Conservation (phyloP, 2,113 vertebrate species). For the Neofelis nebulosa region DNA sequence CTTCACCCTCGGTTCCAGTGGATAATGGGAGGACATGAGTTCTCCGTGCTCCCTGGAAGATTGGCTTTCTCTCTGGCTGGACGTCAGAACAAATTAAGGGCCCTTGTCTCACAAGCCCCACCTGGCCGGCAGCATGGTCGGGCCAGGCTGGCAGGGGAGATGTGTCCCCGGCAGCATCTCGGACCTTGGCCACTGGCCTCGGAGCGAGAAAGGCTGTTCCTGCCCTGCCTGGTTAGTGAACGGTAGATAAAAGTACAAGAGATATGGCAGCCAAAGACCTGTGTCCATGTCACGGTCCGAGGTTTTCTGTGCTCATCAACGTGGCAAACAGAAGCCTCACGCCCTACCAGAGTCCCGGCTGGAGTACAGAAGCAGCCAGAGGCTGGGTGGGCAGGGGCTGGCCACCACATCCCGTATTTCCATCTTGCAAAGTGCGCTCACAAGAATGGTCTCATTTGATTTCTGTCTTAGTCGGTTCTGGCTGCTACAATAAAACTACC, state of each 20-base stretch:
- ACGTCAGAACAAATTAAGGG: constrained; percentile 38
- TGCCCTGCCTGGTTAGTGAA: not conserved
- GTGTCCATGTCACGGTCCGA: rapidly evolving
- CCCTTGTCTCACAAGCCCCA: not conserved
- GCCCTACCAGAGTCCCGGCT: rapidly evolving
- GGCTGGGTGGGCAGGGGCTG: rapidly evolving
- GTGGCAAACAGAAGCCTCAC: not conserved
- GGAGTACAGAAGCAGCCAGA: not conserved
- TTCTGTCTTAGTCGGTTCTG: not conserved
- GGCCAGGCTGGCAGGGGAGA: not conserved
- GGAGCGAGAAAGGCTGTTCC: not conserved
- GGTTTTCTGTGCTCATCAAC: not conserved
- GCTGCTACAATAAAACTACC: not conserved
- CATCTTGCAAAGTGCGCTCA: not conserved
- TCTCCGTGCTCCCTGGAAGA: not conserved
- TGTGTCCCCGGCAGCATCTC: not conserved
- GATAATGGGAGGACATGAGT: not conserved
- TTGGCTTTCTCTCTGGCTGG: not conserved
- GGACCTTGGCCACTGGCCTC: not conserved
- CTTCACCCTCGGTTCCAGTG: not conserved
- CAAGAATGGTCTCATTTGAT: rapidly evolving
- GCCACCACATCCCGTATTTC: not conserved
- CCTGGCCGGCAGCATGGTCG: not conserved
- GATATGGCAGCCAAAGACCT: not conserved
- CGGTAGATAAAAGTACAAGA: not conserved